Conservation (phyloP, 2,113 vertebrate species). For the Merops nubicus region DNA sequence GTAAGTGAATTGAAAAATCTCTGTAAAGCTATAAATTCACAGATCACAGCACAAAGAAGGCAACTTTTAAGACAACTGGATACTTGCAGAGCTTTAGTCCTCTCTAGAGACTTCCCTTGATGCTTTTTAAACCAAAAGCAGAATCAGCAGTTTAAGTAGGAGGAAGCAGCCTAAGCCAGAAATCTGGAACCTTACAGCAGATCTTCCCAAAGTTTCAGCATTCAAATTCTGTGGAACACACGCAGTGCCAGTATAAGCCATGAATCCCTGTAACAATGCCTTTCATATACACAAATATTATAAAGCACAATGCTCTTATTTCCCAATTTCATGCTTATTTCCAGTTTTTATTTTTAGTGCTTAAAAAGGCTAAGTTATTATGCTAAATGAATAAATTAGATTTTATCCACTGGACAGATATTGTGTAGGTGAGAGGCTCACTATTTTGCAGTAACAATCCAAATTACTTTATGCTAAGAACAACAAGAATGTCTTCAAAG, state of each 20-base stretch:
- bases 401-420: background rate
- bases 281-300: background rate
- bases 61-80: background rate
- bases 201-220: background rate
- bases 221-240: background rate
- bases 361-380: background rate
- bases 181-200: background rate
- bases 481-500: background rate
- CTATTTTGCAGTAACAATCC: background rate
- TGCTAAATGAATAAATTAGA: background rate
- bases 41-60: background rate
- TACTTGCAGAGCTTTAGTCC: background rate
- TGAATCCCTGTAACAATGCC: background rate
- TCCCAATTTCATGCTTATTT: background rate
- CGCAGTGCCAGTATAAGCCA: background rate
- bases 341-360: background rate
- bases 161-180: background rate
- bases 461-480: background rate
- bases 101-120: background rate
- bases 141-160: background rate
- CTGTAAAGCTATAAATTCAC: background rate
- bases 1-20: conserved; percentile 4
- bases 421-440: background rate
- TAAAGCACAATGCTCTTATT: background rate
- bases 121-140: background rate